Evolutionary conservation across 2,113 vertebrate genomes (phyloP), one percentile per base, ranked within the genome.

Genomic region (Xenopus laevis): DNA sequence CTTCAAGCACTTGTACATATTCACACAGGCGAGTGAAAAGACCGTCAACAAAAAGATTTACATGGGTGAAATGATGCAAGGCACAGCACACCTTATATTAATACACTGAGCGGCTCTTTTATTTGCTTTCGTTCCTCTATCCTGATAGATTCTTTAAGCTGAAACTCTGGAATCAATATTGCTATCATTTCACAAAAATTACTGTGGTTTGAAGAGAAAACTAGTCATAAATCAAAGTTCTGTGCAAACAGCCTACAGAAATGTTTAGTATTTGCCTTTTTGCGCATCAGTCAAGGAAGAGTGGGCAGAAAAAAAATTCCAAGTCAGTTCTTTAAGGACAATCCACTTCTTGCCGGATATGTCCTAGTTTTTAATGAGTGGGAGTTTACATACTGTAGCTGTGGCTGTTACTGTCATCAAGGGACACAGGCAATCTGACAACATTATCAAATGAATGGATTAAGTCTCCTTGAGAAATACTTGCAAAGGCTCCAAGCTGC

Each of bases 151-250:
- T 89, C 87, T 86, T 86, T 87, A 87, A 90, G 92, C 90, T 86
- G 87, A 88, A 83, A 91, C 84, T 86, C 82, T 89, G 78, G 88
- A 93, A 94, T 94, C 90, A 87, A 94, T 94, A 92, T 82, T 83
- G 81, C 90, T 90, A 90, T 94, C 89, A 92, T 93, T 92, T 91
- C 90, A 88, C 82, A 84, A 91, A 92, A 95, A 91, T 89, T 90
- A 40, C 89, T 85, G 86, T 87, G 78, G 83, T 84, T 87, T 83
- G 83, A 86, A 82, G 90, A 85, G 86, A 87, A 90, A 89, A 91
- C 81, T 82, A 82, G 82, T 80, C 82, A 90, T 88, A 91, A 88
- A 92, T 90, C 91, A 90, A 79, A 83, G 71, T 77, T 69, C 50
- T 71, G 76, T 78, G 74, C 59, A 78, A 73, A 75, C 74, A 79